Percentiles rank a stretch among this genome's conserved stretches.
These are phyloP conservation scores for Coracopsis vasa DNA, from an alignment of 2,113 vertebrate genomes.

Conservation along the genomic window DNA sequence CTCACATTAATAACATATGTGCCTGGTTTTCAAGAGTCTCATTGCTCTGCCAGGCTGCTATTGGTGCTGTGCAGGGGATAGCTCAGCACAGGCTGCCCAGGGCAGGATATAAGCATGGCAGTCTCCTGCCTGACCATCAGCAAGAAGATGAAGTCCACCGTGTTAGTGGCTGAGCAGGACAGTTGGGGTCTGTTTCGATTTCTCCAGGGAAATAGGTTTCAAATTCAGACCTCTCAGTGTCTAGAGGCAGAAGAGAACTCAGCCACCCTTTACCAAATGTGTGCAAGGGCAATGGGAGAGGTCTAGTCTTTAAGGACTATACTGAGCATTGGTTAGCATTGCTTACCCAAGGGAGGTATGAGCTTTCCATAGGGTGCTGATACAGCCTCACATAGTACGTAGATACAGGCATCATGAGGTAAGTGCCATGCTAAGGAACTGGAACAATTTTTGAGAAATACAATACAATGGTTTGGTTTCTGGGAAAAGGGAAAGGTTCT, in stretches of 20 bases:
- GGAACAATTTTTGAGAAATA: neutral
- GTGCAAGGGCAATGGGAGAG: neutral
- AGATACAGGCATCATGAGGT: rapidly evolving
- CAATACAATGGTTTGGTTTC: neutral
- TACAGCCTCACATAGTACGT: neutral
- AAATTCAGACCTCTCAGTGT: neutral
- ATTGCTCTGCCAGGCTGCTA: neutral
- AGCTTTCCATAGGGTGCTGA: neutral
- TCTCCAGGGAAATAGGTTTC: neutral
- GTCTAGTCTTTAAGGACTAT: neutral
- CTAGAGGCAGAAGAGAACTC: neutral
- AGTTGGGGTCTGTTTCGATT: neutral
- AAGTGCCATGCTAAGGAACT: neutral
- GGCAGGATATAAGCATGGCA: neutral
- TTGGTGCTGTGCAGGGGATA: neutral
- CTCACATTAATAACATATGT: neutral
- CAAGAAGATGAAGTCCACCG: neutral
- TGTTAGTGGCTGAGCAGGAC: neutral
- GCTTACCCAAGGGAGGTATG: neutral
- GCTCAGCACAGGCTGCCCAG: neutral
- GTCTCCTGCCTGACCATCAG: neutral
- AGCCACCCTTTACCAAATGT: neutral
- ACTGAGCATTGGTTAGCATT: neutral
- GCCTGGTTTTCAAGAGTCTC: neutral
- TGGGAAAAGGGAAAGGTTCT: neutral